Base-by-base conservation (phyloP, 2,888 invertebrate genomes). In the Deroplatys truncata region DNA sequence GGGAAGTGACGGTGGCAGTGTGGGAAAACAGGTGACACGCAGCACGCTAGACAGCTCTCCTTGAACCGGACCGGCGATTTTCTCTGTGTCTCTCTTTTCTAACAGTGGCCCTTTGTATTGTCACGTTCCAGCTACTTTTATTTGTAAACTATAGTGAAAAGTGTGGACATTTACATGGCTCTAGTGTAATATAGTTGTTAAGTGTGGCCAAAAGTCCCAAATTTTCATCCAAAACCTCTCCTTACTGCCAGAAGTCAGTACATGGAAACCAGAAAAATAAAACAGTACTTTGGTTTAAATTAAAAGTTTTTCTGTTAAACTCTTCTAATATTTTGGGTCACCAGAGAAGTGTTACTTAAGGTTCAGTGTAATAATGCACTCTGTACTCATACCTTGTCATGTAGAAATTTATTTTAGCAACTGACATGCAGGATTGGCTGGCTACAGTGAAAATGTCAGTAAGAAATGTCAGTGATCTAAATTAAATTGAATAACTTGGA, bases 121-220 rank as follows among this genome's bases (percentile, higher is more conserved):
- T 56, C 56, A 28, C 35, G 25, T 82, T 82, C 86, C 86, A 86
- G 25, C 16, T 87, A 87, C 28, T 82, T 87, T 87, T 82, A 87
- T 87, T 87, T 87, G 82, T 87, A 35, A 72, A 72, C 56, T 72
- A 72, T 72, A 72, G 56, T 49, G 31, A 84, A 28, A 91, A 91
- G 91, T 91, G 91, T 91, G 91, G 91, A 91, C 91, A 91, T 90
- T 91, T 91, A 91, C 91, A 91, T 89, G 90, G 86, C 88, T 88
- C 84, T 90, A 72, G 56, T 72, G 56, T 72, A 72, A 72, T 72
- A 72, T 72, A 72, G 56, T 72, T 72, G 56, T 72, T 72, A 72
- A 72, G 56, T 72, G 25, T 72, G 56, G 56, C 56, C 56, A 72
- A 72, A 72, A 89, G 87, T 82, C 89, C 89, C 86, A 86, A 72